Evolutionary conservation across 2,113 vertebrate species (phyloP), one percentile per base, ranked within the genome.

Genomic region (Piaya cayana): DNA sequence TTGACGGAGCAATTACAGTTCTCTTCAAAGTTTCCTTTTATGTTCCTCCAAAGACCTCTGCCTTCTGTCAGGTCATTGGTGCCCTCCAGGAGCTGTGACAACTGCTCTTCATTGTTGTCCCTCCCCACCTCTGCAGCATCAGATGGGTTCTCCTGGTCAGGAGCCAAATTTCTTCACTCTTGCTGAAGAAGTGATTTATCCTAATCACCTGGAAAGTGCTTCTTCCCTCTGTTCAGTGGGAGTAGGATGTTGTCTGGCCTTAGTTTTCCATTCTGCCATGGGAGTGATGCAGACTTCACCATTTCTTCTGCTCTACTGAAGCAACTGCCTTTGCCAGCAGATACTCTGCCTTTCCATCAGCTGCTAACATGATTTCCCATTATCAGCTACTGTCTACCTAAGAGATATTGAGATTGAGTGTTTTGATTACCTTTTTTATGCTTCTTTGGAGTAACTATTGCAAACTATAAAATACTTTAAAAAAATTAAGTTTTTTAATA

Each of bases 211-310:
- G 23, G 21, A 37, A 81, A 62, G 37, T 32, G 15, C 30, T 8
- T 5, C 26, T 79, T 77, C 27, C 19, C 13, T 67, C 63, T 56
- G 8, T 47, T 53, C 36, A 49, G 32, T 80, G 50, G 14, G 88
- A 77, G 30, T 3, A 25, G 20, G 60, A 32, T 1, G 1, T 42
- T 26, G 6, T 36, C 15, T 75, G 39, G n/a, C 29, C 2, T 2
- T 12, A 78, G 36, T 17, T 36, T 30, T 58, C 5, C 27, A 19
- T 70, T 27, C 21, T 85, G 43, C n/a, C 19, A 3, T 9, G 15
- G 12, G 22, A 64, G 8, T 11, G 11, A 77, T 15, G n/a, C 34
- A 67, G 18, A 52, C 4, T 71, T 79, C 39, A 30, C 6, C 11
- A 7, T 19, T 74, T 76, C 39, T 19, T 49, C 70, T 62, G 8